Percentiles rank a stretch among this genome's conserved stretches.
phyloP scores from a whole-genome alignment of 2,113 vertebrate genomes.

The Atherinomorus stipes region DNA sequence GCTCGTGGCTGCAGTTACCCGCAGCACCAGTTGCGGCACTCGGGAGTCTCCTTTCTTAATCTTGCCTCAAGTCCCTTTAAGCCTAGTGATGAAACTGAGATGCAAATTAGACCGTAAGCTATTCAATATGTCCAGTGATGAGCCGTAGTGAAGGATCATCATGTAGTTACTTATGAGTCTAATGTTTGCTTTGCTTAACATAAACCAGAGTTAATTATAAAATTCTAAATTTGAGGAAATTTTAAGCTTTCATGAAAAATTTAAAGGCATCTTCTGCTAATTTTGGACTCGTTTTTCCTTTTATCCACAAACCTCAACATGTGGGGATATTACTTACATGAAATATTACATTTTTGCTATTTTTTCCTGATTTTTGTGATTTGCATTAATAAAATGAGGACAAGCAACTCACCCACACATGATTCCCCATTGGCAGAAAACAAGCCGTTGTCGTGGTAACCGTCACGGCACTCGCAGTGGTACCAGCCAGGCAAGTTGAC shows the following conservation, averaged over 20 bases:
- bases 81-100: constrained; percentile 5
- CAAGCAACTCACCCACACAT: constrained; percentile 90
- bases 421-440: constrained; percentile 94
- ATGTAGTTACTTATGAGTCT: neutral
- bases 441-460: constrained; percentile 98
- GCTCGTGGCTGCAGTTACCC: too few relatives aligned
- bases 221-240: neutral
- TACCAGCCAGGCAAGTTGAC: constrained; percentile 99
- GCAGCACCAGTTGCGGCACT: too few relatives aligned
- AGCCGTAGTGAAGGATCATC: neutral
- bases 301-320: neutral
- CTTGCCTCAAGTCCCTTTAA: too few relatives aligned
- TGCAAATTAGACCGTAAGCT: neutral
- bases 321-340: neutral
- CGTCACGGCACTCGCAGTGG: constrained; percentile 97
- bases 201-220: neutral
- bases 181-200: constrained; percentile 1
- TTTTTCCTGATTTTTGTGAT: neutral
- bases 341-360: neutral
- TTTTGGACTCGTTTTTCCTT: neutral
- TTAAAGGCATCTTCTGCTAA: neutral
- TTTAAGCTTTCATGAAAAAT: neutral
- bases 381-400: neutral
- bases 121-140: neutral
- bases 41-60: too few relatives aligned